These are phyloP conservation scores for Phyllopteryx taeniolatus DNA, from an alignment of 2,113 vertebrate genomes.

Conservation along the genomic window DNA sequence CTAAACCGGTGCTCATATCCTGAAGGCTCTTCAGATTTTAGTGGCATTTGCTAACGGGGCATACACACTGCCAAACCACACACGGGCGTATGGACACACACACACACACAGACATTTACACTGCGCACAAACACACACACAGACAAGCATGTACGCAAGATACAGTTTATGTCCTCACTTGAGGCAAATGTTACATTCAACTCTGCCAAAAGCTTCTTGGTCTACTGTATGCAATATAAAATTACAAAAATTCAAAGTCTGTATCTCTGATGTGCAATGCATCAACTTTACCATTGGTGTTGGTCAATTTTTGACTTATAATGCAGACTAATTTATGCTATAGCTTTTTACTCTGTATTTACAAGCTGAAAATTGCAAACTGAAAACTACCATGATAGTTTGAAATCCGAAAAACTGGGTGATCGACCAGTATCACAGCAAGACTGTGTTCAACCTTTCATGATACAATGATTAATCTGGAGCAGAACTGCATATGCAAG, in stretches of 20 bases:
- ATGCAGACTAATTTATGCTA: not conserved
- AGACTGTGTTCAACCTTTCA: too few species aligned
- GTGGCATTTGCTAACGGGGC: conserved; percentile 64
- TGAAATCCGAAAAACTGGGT: too few species aligned
- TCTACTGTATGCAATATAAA: not conserved
- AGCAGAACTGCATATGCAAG: too few species aligned
- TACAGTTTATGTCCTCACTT: conserved; percentile 14
- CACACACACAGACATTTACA: conserved; percentile 6
- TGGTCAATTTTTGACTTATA: too few species aligned
- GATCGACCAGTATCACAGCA: too few species aligned
- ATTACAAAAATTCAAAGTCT: not conserved
- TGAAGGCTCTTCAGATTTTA: conserved; percentile 66
- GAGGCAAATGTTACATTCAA: not conserved
- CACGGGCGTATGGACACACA: conserved; percentile 7
- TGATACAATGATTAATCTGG: too few species aligned
- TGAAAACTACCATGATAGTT: too few species aligned
- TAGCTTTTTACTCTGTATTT: not conserved
- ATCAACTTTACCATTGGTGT: not conserved
- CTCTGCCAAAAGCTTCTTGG: not conserved
- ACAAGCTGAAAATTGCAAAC: not conserved
- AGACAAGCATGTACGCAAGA: conserved; percentile 1
- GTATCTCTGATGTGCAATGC: not conserved
- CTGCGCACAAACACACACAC: not conserved
- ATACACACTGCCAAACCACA: conserved; percentile 61
- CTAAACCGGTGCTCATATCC: conserved; percentile 63